phyloP scores from a whole-genome alignment of 2,888 invertebrate species.

The Drosophila hawaiiensis region DNA sequence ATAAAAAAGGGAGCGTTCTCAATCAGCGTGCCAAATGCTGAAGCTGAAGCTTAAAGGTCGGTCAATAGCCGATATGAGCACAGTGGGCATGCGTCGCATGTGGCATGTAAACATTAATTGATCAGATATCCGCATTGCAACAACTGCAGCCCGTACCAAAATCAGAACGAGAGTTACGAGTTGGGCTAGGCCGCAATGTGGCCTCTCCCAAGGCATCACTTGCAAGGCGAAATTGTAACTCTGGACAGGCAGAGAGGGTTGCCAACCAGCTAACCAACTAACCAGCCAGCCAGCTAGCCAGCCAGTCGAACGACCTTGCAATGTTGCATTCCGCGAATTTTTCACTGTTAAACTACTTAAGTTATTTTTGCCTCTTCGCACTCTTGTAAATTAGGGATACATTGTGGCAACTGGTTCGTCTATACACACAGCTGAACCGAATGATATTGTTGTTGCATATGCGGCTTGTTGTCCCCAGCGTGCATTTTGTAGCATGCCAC shows the following conservation, averaged over 20 bases:
- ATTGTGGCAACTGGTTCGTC: constrained; percentile 52
- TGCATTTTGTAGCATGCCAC: constrained; percentile 61
- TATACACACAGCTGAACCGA: constrained; percentile 15
- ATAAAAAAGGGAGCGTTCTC: constrained; percentile 36
- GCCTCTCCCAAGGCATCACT: constrained; percentile 27
- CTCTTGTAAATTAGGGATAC: constrained; percentile 71
- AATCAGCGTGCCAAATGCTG: constrained; percentile 44
- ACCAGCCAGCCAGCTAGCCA: neutral
- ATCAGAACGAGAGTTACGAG: constrained; percentile 7
- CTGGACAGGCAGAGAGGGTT: constrained; percentile 1
- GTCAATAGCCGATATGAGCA: constrained; percentile 38
- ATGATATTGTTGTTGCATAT: constrained; percentile 13
- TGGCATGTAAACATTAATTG: constrained; percentile 72
- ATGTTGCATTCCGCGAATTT: constrained; percentile 79
- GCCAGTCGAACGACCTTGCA: constrained; percentile 73
- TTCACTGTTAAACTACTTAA: constrained; percentile 76
- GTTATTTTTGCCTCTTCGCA: constrained; percentile 72
- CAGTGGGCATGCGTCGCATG: constrained; percentile 35
- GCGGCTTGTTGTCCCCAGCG: constrained; percentile 51
- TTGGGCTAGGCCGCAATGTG: constrained; percentile 31
- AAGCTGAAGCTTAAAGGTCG: constrained; percentile 45
- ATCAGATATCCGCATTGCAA: constrained; percentile 65
- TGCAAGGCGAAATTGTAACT: constrained; percentile 6
- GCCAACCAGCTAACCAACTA: constrained; percentile 9
- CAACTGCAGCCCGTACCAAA: constrained; percentile 2